Evolutionary conservation across 2,888 invertebrate genomes (phyloP), one percentile per base, ranked within the genome.

Genomic region (Patella pellucida): DNA sequence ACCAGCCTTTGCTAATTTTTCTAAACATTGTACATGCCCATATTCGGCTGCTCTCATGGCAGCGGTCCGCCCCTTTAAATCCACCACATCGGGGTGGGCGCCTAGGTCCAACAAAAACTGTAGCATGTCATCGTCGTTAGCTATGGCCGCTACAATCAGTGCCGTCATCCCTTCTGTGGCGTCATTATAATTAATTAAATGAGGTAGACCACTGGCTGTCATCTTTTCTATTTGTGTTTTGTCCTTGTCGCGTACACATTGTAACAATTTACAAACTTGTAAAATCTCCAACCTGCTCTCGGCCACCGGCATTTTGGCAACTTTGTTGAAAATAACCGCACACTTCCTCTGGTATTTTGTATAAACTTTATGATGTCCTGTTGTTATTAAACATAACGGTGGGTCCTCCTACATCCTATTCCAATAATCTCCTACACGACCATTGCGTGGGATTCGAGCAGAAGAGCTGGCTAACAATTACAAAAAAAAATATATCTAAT

Each of bases 11-110:
- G 88, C 85, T 19, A 91, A 79, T 74, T 86, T 85, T 71, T 89
- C 87, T 51, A 91, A 75, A 72, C 90, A 89, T 78, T 90, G 87
- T 4, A 91, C 88, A 83, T 91, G 90, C 3, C 91, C 91, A 80
- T 86, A 89, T 75, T 91, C 90, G 7, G 90, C 90, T 27, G 91
- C 90, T 78, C 88, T 82, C 90, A 91, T 91, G 4, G 89, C 87
- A n/a, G 91, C 89, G 68, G 90, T 86, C 52, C 86, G 78, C 12
- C 91, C 91, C 79, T 89, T 85, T 54, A 89, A 85, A 77, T 91
- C 91, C 73, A 89, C 86, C 4, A 91, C 90, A 83, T 91, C 90
- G 5, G 91, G 91, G 81, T 91, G 90, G 62, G 91, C 91, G n/a
- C 90, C 90, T 15, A 89, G 82, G 11, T 85, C 82, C 23, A 90